Evolutionary conservation across 1,140 invertebrate genomes (phyloP).

Genomic region (Temnothorax longispinosus): DNA sequence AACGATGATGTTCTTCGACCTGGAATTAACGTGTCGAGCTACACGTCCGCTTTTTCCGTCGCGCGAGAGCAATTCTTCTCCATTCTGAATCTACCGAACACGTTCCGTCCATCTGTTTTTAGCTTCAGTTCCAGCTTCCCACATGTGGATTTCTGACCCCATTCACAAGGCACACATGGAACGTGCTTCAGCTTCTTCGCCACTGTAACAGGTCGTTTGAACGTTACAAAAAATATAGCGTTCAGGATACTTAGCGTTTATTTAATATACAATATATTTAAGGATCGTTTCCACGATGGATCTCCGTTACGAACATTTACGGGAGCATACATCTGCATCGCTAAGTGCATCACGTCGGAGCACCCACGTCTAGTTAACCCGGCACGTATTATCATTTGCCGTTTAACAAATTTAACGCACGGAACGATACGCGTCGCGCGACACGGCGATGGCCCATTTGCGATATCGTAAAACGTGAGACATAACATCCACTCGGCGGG

Average conservation of each 20-base stretch:
- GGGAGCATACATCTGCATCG: not conserved
- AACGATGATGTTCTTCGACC: slow-evolving; percentile 27
- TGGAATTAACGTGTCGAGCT: slow-evolving; percentile 28
- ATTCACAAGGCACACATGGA: not conserved
- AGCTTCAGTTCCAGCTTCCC: not conserved
- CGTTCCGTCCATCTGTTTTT: slow-evolving; percentile 27
- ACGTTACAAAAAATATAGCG: not conserved
- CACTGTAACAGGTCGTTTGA: not conserved
- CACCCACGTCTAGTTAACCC: not conserved
- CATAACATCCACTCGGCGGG: slow-evolving; percentile 39
- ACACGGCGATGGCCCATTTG: slow-evolving; percentile 35
- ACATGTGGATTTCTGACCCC: not conserved
- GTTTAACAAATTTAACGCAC: slow-evolving; percentile 60
- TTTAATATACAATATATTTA: not conserved
- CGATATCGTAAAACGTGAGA: slow-evolving; percentile 57
- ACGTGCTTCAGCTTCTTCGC: not conserved
- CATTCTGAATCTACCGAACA: not conserved
- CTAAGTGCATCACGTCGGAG: slow-evolving; percentile 1
- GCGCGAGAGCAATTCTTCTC: not conserved
- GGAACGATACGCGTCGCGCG: not conserved
- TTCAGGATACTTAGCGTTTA: not conserved
- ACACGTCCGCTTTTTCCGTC: not conserved
- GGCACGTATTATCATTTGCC: slow-evolving; percentile 44
- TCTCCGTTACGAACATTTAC: no score
- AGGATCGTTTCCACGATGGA: not conserved